Evolutionary conservation across 2,113 vertebrate species (phyloP).

Genomic region (Chaenogobius annularis): DNA sequence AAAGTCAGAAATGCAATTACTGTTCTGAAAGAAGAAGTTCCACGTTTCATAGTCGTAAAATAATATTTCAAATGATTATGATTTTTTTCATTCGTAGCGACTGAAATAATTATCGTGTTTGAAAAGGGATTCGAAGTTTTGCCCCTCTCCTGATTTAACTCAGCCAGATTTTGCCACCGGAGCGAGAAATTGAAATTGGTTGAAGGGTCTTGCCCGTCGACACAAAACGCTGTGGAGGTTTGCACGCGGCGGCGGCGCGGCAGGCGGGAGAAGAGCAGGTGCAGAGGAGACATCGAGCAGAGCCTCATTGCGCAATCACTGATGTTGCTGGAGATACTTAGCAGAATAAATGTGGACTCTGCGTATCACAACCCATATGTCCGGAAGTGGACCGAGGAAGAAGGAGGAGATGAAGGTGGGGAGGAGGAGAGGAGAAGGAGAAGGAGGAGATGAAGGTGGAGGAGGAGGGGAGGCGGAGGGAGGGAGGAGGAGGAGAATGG

Average conservation of each 20-base stretch:
- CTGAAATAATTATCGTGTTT: too few species aligned
- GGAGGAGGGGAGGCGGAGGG: slow-evolving; percentile 10
- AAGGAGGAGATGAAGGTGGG: not conserved
- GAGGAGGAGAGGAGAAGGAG: too few species aligned
- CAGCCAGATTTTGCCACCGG: not conserved
- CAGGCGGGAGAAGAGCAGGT: slow-evolving; percentile 18
- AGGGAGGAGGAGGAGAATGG: too few species aligned
- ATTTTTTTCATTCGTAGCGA: too few species aligned
- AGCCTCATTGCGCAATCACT: slow-evolving; percentile 68
- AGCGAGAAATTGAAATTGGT: not conserved
- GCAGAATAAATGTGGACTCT: slow-evolving; percentile 76
- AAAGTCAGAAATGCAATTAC: too few species aligned
- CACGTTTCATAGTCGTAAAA: too few species aligned
- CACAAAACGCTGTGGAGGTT: slow-evolving; percentile 9
- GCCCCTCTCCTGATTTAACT: too few species aligned
- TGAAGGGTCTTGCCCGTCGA: not conserved
- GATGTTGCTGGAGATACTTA: slow-evolving; percentile 73
- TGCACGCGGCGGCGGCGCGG: slow-evolving; percentile 15
- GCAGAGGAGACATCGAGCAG: slow-evolving; percentile 35
- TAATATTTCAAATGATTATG: too few species aligned
- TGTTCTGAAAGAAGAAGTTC: too few species aligned
- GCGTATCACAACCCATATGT: slow-evolving; percentile 76
- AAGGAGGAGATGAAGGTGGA: slow-evolving; percentile 3
- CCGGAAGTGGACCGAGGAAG: slow-evolving; percentile 20
- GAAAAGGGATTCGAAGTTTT: too few species aligned